Evolutionary conservation across 2,888 invertebrate species (phyloP), one percentile per base, ranked within the genome.

Genomic region (Teinopalpus imperialis): DNA sequence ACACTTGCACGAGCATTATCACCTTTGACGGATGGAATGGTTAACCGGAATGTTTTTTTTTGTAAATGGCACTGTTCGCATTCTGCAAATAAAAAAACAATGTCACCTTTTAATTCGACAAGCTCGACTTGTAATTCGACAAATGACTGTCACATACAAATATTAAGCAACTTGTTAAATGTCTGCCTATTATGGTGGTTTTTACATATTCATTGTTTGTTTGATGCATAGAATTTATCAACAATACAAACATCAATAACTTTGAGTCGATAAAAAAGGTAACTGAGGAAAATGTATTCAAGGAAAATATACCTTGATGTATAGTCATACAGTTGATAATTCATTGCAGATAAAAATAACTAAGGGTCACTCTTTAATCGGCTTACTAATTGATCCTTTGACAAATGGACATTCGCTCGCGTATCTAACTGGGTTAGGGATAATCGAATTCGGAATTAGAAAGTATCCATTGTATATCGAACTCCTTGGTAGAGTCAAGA

Each of bases 371-470:
- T 34, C 30, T 29, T 29, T 52, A 52, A 52, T 49, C 52, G 52
- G 49, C 49, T 52, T 49, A 49, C 49, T 49, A 52, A 52, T 52
- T 47, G 49, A 49, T 49, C 47, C 41, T 44, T 32, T 52, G 40
- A 46, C 46, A 46, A 46, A 46, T 35, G 35, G 40, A 41, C 40
- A 26, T 34, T 37, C 44, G 29, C 9, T 12, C 39, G 39, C 29
- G 7, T 26, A 13, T 27, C 20, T 26, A 46, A 46, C 46, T 35
- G 41, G 29, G 34, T 35, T 41, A 30, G 23, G 16, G 34, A 35
- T 41, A 46, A 46, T 41, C 40, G 30, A 36, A 30, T 30, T 10
- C 23, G 16, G 30, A 29, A 30, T 37, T 29, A 14, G 14, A 24
- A 35, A 41, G 40, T 41, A 41, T 32, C 32, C 16, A 32, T 46